Conservation (phyloP, 2,113 vertebrate species). For the Tringa solitaria region DNA sequence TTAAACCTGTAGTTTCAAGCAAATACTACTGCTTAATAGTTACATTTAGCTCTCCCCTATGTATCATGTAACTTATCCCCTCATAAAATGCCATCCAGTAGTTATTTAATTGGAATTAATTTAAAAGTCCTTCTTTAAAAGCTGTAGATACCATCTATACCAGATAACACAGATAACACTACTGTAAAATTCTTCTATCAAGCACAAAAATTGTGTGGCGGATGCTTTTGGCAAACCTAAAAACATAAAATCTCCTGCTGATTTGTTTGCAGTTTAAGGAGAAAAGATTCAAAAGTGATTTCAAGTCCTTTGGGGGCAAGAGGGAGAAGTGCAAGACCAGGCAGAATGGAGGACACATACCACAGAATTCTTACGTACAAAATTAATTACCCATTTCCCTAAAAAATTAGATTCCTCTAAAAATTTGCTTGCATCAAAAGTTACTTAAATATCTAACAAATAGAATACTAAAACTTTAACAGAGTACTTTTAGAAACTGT, state of each 20-base stretch:
- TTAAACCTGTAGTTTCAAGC: neutral
- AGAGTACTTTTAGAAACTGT: neutral
- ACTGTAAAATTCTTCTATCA: neutral
- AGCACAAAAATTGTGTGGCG: neutral
- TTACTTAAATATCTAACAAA: neutral
- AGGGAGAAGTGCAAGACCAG: neutral
- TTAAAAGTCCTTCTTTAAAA: constrained; percentile 7
- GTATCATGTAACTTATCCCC: neutral
- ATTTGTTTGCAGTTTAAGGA: neutral
- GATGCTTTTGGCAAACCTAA: neutral
- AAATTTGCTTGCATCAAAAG: neutral
- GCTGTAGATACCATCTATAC: neutral
- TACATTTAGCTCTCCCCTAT: constrained; percentile 25
- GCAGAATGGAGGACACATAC: neutral
- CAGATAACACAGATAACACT: neutral
- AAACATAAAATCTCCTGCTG: neutral
- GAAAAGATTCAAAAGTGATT: neutral
- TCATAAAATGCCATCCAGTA: neutral
- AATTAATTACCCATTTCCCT: neutral
- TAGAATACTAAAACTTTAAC: neutral
- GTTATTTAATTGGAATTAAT: constrained; percentile 11
- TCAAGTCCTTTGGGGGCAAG: neutral
- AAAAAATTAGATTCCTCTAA: neutral
- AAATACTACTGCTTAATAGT: neutral
- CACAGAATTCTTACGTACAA: neutral